Evolutionary conservation across 2,113 vertebrate species (phyloP).

Genomic region (Fulica atra): DNA sequence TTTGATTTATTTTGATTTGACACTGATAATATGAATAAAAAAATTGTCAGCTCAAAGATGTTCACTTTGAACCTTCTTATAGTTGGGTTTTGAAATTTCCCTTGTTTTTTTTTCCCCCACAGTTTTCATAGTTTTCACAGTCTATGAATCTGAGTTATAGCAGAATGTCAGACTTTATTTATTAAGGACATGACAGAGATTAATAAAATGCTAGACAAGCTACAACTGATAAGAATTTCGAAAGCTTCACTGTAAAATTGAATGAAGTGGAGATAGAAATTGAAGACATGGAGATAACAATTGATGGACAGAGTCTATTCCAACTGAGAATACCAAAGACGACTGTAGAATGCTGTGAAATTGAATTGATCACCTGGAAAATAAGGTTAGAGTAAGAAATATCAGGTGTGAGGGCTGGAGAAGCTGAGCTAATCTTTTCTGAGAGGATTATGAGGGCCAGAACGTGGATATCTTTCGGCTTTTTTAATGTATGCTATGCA

Average conservation of each 20-base stretch:
- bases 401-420: slow-evolving; percentile 5
- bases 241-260: slow-evolving; percentile 39
- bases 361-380: slow-evolving; percentile 73
- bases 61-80: not conserved
- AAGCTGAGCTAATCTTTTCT: slow-evolving; percentile 33
- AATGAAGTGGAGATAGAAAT: slow-evolving; percentile 41
- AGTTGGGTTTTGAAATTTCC: not conserved
- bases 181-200: slow-evolving; percentile 28
- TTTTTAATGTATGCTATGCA: not conserved
- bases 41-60: not conserved
- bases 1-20: not conserved
- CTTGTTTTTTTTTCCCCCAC: not conserved
- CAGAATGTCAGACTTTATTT: slow-evolving; percentile 16
- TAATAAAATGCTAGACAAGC: slow-evolving; percentile 42
- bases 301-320: slow-evolving; percentile 42
- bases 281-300: slow-evolving; percentile 41
- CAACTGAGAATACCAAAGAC: slow-evolving; percentile 13
- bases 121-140: slow-evolving; percentile 5
- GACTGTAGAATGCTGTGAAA: slow-evolving; percentile 23
- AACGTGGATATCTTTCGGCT: not conserved
- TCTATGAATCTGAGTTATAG: not conserved
- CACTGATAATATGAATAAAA: not conserved
- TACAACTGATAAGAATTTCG: not conserved
- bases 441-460: not conserved
- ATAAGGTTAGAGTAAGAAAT: slow-evolving; percentile 51